A percentile compares a stretch with the other conserved stretches of the same genome.
Conservation (phyloP, 2,888 invertebrate genomes). For the Noctua fimbriata region DNA sequence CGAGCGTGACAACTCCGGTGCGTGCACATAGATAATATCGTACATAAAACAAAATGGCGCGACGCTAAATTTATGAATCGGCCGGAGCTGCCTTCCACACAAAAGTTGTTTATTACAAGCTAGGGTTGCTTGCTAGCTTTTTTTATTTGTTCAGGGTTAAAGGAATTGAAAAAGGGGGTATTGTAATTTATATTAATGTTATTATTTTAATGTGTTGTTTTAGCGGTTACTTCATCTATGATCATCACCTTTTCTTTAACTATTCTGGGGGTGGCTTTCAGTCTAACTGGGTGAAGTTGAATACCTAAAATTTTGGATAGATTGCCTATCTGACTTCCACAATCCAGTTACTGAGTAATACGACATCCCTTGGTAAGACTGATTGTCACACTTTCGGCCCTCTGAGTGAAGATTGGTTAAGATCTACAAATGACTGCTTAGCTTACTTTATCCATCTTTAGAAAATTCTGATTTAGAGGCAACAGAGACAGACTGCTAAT, state of each 20-base stretch:
- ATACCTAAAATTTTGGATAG: neutral
- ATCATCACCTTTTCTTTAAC: neutral
- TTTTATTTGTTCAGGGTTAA: conserved; percentile 71
- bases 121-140: conserved; percentile 82
- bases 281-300: neutral
- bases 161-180: neutral
- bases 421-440: neutral
- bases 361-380: neutral
- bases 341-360: neutral
- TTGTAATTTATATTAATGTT: neutral
- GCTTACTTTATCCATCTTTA: neutral
- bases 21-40: conserved; percentile 87
- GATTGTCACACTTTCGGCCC: neutral
- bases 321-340: neutral
- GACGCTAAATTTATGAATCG: conserved; percentile 89
- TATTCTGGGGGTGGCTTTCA: neutral
- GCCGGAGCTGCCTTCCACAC: conserved; percentile 88
- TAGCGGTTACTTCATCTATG: neutral
- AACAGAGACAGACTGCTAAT: neutral
- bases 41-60: conserved; percentile 88
- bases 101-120: conserved; percentile 87
- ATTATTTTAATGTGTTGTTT: neutral
- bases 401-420: neutral
- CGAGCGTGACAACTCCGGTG: conserved; percentile 69
- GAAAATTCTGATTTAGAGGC: too few relatives aligned